These are phyloP conservation scores for Acleris sparsana DNA, from an alignment of 2,888 invertebrate genomes.

Conservation along the genomic window DNA sequence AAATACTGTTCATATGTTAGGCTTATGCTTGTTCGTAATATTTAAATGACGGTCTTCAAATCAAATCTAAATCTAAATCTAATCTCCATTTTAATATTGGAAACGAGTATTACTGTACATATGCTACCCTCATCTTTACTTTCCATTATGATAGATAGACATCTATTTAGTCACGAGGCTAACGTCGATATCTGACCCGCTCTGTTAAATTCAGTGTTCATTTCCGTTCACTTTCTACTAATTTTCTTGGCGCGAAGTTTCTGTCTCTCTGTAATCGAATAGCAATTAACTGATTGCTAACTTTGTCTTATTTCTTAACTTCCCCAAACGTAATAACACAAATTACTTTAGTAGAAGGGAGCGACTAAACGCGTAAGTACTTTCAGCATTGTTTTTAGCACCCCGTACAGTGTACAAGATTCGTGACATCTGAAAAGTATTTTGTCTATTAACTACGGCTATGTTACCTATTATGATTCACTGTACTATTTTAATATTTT, in stretches of 20 bases:
- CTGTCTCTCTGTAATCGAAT: constrained; percentile 41
- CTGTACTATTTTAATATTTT: neutral
- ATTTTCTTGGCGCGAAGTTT: constrained; percentile 35
- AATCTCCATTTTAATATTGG: too few relatives aligned
- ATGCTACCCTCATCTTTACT: too few relatives aligned
- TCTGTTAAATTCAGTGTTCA: constrained; percentile 29
- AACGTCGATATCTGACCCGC: constrained; percentile 9
- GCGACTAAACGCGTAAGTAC: constrained; percentile 28
- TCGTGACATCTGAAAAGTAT: constrained; percentile 12
- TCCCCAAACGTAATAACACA: constrained; percentile 31
- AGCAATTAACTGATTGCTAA: constrained; percentile 50
- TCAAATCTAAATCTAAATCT: too few relatives aligned
- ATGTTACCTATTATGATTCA: constrained; percentile 5
- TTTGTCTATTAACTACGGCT: constrained; percentile 27
- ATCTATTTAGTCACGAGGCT: neutral
- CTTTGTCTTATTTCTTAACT: constrained; percentile 41
- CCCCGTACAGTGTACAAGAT: constrained; percentile 12
- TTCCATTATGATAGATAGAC: too few relatives aligned
- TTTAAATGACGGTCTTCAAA: too few relatives aligned
- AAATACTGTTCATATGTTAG: neutral
- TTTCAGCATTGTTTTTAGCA: constrained; percentile 23
- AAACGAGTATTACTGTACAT: too few relatives aligned
- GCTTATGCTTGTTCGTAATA: neutral
- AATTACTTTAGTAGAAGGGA: constrained; percentile 29
- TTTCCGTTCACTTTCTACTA: constrained; percentile 29